A percentile compares a stretch with the other conserved stretches of the same genome.
These are phyloP conservation scores for Microtus ochrogaster DNA, from an alignment of 2,113 vertebrate species.

Conservation along the genomic window DNA sequence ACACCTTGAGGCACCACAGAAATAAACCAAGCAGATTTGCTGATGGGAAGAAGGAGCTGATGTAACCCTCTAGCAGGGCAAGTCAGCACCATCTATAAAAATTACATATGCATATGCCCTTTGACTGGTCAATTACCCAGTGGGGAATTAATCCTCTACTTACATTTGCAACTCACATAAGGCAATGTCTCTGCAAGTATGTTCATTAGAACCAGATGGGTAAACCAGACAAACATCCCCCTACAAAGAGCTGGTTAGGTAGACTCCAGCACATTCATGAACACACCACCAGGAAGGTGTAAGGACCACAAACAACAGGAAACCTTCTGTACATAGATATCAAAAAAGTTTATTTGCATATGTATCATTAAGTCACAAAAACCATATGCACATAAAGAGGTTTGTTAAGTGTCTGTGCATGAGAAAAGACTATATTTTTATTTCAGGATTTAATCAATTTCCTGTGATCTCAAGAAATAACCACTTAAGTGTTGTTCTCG, in stretches of 20 bases:
- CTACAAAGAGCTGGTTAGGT: constrained; percentile 6
- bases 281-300: neutral
- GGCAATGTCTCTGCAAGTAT: neutral
- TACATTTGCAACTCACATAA: neutral
- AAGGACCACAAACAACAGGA: neutral
- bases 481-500: neutral
- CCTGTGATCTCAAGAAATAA: neutral
- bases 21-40: neutral
- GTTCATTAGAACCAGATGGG: constrained; percentile 29
- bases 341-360: neutral
- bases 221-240: neutral
- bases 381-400: neutral
- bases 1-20: neutral
- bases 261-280: constrained; percentile 52
- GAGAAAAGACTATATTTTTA: neutral
- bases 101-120: constrained; percentile 59
- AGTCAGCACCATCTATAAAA: constrained; percentile 74
- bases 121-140: constrained; percentile 59
- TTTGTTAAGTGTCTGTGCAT: neutral
- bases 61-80: constrained; percentile 50
- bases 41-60: constrained; percentile 24
- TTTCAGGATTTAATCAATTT: neutral
- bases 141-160: constrained; percentile 48
- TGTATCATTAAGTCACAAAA: neutral
- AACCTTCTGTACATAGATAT: too few relatives aligned